Conservation (phyloP, 64 coral and sea anemone species). For the Pachyseris speciosa region DNA sequence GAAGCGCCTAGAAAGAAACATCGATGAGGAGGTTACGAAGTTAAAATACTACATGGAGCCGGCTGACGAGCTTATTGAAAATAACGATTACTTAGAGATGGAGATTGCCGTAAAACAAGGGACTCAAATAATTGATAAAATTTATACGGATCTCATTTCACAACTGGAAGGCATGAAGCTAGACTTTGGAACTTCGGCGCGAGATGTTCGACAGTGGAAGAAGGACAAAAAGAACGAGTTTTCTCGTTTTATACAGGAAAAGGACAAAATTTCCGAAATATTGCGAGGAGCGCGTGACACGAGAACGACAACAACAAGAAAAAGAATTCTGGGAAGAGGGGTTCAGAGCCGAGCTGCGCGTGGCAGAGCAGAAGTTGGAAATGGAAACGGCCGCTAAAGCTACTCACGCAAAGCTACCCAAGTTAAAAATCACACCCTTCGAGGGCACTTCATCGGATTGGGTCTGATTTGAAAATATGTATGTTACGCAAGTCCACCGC, state of each 20-base stretch:
- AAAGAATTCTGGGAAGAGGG: constrained; percentile 55
- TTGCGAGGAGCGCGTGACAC: not conserved
- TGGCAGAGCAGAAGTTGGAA: constrained; percentile 45
- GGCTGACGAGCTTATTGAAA: constrained; percentile 62
- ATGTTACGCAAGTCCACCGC: constrained; percentile 51
- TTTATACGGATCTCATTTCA: constrained; percentile 40
- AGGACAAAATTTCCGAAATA: constrained; percentile 46
- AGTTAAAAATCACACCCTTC: constrained; percentile 50
- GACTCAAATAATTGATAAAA: constrained; percentile 44
- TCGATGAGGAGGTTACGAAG: constrained; percentile 60
- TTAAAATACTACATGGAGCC: constrained; percentile 74
- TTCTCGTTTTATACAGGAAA: constrained; percentile 31
- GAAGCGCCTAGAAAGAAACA: constrained; percentile 22
- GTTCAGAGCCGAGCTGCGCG: constrained; percentile 17
- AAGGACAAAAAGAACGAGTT: constrained; percentile 71
- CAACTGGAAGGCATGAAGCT: constrained; percentile 64
- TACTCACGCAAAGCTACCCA: constrained; percentile 42
- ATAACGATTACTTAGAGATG: constrained; percentile 52
- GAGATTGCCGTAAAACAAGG: constrained; percentile 41
- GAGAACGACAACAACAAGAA: constrained; percentile 33
- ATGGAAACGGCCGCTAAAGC: constrained; percentile 42
- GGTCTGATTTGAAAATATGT: constrained; percentile 77
- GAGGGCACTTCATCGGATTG: constrained; percentile 67
- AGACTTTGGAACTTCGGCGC: constrained; percentile 56
- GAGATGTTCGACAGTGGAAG: constrained; percentile 68